Conservation (phyloP, 2,888 invertebrate species). For the Dryocosmus kuriphilus region DNA sequence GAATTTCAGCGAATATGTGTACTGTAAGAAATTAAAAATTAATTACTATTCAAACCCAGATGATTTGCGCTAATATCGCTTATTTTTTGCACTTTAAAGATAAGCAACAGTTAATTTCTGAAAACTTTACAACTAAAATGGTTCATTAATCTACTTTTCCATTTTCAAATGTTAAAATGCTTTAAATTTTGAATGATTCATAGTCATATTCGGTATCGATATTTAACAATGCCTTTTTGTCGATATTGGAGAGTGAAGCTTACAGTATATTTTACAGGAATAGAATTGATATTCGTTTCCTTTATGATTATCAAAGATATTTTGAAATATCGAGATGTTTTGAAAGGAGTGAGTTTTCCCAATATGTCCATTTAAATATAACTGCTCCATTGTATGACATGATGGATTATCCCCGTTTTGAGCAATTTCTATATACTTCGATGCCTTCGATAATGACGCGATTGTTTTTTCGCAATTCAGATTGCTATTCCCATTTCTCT, state of each 20-base stretch:
- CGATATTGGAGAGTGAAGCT: too few relatives aligned
- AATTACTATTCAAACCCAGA: too few relatives aligned
- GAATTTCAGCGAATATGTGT: neutral
- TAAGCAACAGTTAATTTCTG: too few relatives aligned
- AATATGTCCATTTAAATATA: neutral
- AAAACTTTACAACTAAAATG: too few relatives aligned
- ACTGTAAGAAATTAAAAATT: neutral
- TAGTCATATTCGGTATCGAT: too few relatives aligned
- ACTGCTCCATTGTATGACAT: slow-evolving; percentile 2
- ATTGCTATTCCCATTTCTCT: slow-evolving; percentile 41
- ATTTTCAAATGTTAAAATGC: too few relatives aligned
- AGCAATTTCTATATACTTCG: slow-evolving; percentile 31
- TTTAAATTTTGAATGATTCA: too few relatives aligned
- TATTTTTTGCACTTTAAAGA: too few relatives aligned
- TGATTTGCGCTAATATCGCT: too few relatives aligned
- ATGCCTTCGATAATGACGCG: slow-evolving; percentile 44
- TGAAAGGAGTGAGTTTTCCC: neutral
- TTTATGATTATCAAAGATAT: neutral
- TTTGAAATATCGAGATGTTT: neutral
- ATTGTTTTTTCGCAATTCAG: slow-evolving; percentile 47
- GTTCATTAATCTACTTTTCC: too few relatives aligned
- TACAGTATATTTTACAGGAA: neutral
- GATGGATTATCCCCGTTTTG: neutral
- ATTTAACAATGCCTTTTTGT: too few relatives aligned
- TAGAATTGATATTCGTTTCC: neutral